A percentile compares a stretch with the other conserved stretches of the same genome.
phyloP scores from a whole-genome alignment of 2,113 vertebrate species.

The Indicator indicator region DNA sequence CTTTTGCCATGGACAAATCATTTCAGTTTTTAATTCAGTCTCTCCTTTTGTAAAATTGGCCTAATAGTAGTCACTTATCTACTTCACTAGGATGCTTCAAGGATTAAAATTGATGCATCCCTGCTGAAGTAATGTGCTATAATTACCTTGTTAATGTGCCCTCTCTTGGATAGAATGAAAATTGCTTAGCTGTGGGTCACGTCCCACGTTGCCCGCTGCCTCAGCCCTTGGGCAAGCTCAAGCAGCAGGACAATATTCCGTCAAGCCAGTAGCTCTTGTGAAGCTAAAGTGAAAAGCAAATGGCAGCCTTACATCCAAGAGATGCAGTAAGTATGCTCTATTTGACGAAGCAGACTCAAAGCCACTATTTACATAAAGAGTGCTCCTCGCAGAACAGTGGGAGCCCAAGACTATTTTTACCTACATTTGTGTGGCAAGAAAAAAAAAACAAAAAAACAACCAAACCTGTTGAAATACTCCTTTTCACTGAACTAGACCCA shows the following conservation, averaged over 20 bases:
- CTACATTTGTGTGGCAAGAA: background rate
- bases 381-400: background rate
- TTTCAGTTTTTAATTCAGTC: slow-evolving; percentile 35
- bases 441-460: background rate
- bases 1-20: background rate
- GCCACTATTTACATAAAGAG: background rate
- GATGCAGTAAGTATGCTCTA: background rate
- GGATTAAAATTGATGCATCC: slow-evolving; percentile 49
- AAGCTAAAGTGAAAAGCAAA: background rate
- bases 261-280: background rate
- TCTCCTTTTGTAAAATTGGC: slow-evolving; percentile 30
- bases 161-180: slow-evolving; percentile 41
- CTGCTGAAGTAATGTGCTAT: slow-evolving; percentile 51
- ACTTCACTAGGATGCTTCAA: slow-evolving; percentile 43
- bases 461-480: background rate
- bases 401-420: background rate
- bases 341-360: background rate
- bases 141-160: slow-evolving; percentile 63
- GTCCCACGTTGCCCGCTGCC: fast-evolving
- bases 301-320: background rate
- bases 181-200: background rate
- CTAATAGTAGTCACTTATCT: slow-evolving; percentile 56
- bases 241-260: background rate
- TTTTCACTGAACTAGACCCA: background rate
- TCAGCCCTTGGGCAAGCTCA: background rate